phyloP scores from a whole-genome alignment of 2,888 invertebrate genomes.

The Chamaedrilus cognettii region DNA sequence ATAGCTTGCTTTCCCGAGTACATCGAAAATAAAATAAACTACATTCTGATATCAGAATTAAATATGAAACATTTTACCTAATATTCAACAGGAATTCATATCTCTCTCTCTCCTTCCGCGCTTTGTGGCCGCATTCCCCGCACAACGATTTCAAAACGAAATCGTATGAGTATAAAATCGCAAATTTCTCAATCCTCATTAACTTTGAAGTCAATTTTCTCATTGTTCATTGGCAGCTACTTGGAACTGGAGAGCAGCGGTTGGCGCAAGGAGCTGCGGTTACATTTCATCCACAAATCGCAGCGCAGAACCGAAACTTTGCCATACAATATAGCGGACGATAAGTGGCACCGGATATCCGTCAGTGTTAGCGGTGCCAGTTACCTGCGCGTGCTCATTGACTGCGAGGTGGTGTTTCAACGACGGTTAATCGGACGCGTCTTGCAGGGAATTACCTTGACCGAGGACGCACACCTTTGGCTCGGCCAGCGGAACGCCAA shows the following conservation, averaged over 20 bases:
- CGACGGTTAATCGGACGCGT: conserved; percentile 72
- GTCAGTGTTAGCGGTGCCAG: conserved; percentile 77
- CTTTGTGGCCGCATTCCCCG: no score
- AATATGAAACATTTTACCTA: no score
- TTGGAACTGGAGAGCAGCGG: conserved; percentile 91
- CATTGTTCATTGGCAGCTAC: no score
- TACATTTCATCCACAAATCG: conserved; percentile 51
- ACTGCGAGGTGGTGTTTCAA: conserved; percentile 84
- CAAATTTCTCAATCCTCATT: no score
- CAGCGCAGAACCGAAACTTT: conserved; percentile 73
- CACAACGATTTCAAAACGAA: no score
- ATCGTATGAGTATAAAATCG: no score
- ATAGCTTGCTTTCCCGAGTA: no score
- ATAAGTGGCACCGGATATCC: conserved; percentile 83
- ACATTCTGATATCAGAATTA: no score
- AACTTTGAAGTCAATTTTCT: no score
- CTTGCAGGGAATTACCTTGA: conserved; percentile 62
- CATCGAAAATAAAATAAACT: no score
- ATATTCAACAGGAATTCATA: no score
- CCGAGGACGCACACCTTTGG: conserved; percentile 66
- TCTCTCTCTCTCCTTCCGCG: no score
- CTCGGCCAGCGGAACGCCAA: conserved; percentile 83
- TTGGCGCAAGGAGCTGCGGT: conserved; percentile 73
- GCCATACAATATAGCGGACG: conserved; percentile 83
- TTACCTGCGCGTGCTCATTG: conserved; percentile 77